phyloP scores from a whole-genome alignment of 2,797 vertebrate species.

The Microcaecilia unicolor region DNA sequence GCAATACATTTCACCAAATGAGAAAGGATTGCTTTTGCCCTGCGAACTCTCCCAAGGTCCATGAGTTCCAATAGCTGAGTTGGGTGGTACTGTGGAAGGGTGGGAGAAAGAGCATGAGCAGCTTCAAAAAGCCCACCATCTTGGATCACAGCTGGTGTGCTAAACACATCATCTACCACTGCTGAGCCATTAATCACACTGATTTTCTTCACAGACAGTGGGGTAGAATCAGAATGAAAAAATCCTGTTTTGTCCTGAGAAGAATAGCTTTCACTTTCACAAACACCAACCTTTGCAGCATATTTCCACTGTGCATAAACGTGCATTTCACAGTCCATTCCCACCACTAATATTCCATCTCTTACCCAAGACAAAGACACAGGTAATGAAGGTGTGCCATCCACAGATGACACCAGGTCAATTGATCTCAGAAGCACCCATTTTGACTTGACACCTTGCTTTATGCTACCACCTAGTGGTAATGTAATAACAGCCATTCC shows the following conservation, averaged over 20 bases:
- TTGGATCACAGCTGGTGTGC: constrained; percentile 80
- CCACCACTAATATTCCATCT: constrained; percentile 92
- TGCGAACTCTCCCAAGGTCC: constrained; percentile 90
- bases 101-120: constrained; percentile 89
- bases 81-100: constrained; percentile 94
- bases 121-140: constrained; percentile 95
- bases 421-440: constrained; percentile 90
- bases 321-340: constrained; percentile 98
- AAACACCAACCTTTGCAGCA: constrained; percentile 67
- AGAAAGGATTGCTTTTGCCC: constrained; percentile 93
- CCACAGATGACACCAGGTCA: constrained; percentile 86
- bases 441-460: constrained; percentile 89
- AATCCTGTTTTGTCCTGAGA: constrained; percentile 59
- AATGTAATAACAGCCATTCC: constrained; percentile 89
- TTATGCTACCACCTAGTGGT: constrained; percentile 95
- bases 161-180: constrained; percentile 77
- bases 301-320: constrained; percentile 97
- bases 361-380: constrained; percentile 96
- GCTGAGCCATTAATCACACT: constrained; percentile 75
- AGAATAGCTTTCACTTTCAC: constrained; percentile 52
- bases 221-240: neutral
- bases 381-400: constrained; percentile 88
- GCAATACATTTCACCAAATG: constrained; percentile 97
- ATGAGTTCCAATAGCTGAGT: constrained; percentile 93
- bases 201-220: constrained; percentile 53